Percentiles rank a stretch among this genome's conserved stretches.
These are phyloP conservation scores for Cryptus viduatorius DNA, from an alignment of 2,888 invertebrate species.

Conservation along the genomic window DNA sequence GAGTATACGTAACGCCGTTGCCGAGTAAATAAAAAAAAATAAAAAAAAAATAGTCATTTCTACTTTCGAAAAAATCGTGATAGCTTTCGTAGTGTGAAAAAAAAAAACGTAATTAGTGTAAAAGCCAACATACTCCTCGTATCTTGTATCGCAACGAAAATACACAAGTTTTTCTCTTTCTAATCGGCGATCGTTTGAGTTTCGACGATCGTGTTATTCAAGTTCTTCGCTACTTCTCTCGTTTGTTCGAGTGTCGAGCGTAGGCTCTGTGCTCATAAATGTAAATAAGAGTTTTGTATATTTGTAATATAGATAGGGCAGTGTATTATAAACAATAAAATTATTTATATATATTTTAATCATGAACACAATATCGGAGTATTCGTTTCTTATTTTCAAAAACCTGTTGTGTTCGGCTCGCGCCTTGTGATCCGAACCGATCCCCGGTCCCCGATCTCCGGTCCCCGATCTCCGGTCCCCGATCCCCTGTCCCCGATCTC, in stretches of 20 bases:
- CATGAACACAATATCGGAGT: slow-evolving; percentile 69
- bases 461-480: too few species aligned
- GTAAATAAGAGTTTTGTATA: slow-evolving; percentile 82
- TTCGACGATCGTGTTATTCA: slow-evolving; percentile 76
- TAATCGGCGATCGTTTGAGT: slow-evolving; percentile 77
- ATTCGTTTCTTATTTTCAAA: neutral
- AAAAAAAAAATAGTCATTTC: slow-evolving; percentile 76
- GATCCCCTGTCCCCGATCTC: too few species aligned
- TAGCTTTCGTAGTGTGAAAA: slow-evolving; percentile 80
- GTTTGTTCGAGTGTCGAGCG: slow-evolving; percentile 75
- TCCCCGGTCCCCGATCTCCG: too few species aligned
- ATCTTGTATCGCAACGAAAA: slow-evolving; percentile 81
- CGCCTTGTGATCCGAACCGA: neutral
- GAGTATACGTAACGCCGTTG: slow-evolving; percentile 78
- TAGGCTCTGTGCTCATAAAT: slow-evolving; percentile 73
- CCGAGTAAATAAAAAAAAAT: slow-evolving; percentile 70
- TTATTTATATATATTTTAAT: slow-evolving; percentile 82
- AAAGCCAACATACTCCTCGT: slow-evolving; percentile 76
- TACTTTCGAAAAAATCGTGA: slow-evolving; percentile 78
- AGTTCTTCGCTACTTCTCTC: slow-evolving; percentile 75
- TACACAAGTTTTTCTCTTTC: slow-evolving; percentile 77
- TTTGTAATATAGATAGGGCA: slow-evolving; percentile 82
- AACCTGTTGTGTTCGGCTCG: neutral
- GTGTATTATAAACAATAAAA: slow-evolving; percentile 82
- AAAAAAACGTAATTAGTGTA: slow-evolving; percentile 78